These are phyloP conservation scores for Campoletis sonorensis DNA, from an alignment of 1,140 invertebrate species.

Conservation along the genomic window DNA sequence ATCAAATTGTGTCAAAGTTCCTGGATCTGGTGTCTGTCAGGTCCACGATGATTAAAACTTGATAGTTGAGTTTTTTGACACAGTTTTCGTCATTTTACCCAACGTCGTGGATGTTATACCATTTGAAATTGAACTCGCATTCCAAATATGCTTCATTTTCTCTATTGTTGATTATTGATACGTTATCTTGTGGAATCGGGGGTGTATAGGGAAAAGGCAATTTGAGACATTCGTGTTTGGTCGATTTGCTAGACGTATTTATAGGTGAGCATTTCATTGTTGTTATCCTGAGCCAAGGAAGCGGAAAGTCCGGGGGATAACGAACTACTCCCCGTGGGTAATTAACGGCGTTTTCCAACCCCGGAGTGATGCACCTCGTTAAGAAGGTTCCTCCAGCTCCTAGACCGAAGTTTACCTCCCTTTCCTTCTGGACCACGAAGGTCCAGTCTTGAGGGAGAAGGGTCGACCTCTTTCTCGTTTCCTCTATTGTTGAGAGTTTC, in stretches of 20 bases:
- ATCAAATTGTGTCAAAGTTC: too few species aligned
- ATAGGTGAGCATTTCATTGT: background rate
- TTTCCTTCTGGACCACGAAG: conserved; percentile 21
- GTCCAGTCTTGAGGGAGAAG: conserved; percentile 27
- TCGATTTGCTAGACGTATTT: background rate
- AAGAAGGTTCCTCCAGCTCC: conserved; percentile 61
- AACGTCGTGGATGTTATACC: too few species aligned
- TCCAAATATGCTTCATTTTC: too few species aligned
- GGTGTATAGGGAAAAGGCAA: conserved; percentile 72
- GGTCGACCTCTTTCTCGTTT: conserved; percentile 42
- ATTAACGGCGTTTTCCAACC: conserved; percentile 73
- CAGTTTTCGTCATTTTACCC: too few species aligned
- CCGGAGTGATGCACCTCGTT: conserved; percentile 74
- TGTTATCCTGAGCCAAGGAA: conserved; percentile 5
- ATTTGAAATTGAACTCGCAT: too few species aligned
- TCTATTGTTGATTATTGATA: too few species aligned
- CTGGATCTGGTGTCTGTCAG: too few species aligned
- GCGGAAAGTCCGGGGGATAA: conserved; percentile 67
- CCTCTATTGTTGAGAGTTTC: conserved; percentile 4
- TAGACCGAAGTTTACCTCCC: conserved; percentile 51
- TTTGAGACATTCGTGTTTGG: conserved; percentile 68
- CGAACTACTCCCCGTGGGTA: conserved; percentile 69
- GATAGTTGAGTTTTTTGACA: too few species aligned
- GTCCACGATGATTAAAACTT: too few species aligned
- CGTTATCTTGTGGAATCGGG: conserved; percentile 65